Evolutionary conservation across 2,797 vertebrate species (phyloP), one percentile per base, ranked within the genome.

Genomic region (Chrysocyon brachyurus): DNA sequence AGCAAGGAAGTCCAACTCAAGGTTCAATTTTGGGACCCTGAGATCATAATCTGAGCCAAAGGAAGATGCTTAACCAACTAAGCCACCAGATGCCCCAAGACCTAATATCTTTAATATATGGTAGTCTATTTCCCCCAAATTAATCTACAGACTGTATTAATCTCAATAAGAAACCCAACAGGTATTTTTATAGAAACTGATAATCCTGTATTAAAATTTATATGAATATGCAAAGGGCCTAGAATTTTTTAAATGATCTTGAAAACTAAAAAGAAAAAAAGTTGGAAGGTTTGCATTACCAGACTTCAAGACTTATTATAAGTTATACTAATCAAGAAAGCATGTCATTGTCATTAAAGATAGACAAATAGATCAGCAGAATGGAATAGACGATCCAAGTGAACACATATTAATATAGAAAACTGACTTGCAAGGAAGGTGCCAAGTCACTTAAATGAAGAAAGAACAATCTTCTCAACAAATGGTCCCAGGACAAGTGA

Each of bases 211-310:
- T 3, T 61, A 94, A 94, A 82, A 59, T 33, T 4, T 82, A 82
- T 66, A 12, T 52, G 12, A 75, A 77, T 82, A 61, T 68, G n/a
- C 21, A 63, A 36, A 78, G 33, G 15, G 77, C 63, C 68, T 84
- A 84, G 28, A 56, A 88, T 83, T 94, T 87, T 77, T 26, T 56
- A 91, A 94, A 59, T 24, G 26, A 52, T 61, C 21, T 87, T 84
- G 14, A 57, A 11, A 15, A 72, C 79, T 40, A 24, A n/a, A 33
- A 36, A 68, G 8, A 19, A 72, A 19, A 70, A 72, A 87, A 28
- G 36, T 40, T 75, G 40, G 17, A 82, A 63, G 64, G 5, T 16
- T 82, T 52, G 1, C 8, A 75, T 24, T 75, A 46, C 1, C 28
- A 40, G 36, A 68, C 10, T 78, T 63, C 24, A 90, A 90, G 24